These are phyloP conservation scores for Rhagologus leucostigma DNA, from an alignment of 2,113 vertebrate genomes.

Conservation along the genomic window DNA sequence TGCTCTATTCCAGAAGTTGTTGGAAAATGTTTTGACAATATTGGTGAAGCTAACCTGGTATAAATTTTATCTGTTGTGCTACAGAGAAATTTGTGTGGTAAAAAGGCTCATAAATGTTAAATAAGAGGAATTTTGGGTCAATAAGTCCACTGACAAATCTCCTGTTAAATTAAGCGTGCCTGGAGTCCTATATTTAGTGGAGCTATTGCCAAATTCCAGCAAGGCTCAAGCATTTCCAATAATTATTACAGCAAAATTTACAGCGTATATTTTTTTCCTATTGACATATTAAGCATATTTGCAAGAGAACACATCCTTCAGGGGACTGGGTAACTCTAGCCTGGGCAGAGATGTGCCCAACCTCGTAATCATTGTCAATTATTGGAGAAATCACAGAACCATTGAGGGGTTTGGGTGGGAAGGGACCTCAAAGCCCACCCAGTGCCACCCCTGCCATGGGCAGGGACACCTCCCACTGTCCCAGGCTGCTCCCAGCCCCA, in stretches of 20 bases:
- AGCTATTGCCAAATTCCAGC: constrained; percentile 18
- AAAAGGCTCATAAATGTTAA: constrained; percentile 37
- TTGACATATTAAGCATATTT: background rate
- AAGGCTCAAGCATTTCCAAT: constrained; percentile 18
- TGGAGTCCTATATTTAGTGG: constrained; percentile 52
- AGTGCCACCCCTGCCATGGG: background rate
- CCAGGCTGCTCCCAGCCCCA: background rate
- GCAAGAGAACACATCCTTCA: background rate
- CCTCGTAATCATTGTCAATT: background rate
- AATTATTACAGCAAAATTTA: constrained; percentile 39
- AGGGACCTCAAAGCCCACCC: accelerated
- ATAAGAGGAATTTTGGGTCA: constrained; percentile 28
- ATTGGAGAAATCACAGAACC: background rate
- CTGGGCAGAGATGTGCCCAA: background rate
- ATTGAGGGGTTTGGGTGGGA: background rate
- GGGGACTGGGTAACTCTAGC: background rate
- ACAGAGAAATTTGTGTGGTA: background rate
- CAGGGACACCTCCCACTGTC: background rate
- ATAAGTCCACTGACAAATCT: constrained; percentile 40
- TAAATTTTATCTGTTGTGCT: background rate
- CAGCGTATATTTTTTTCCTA: background rate
- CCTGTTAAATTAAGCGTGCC: constrained; percentile 24
- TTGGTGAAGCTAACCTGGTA: background rate
- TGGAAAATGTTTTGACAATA: background rate
- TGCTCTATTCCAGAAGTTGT: background rate